phyloP scores from a whole-genome alignment of 2,797 vertebrate genomes.

The Oophaga sylvatica region DNA sequence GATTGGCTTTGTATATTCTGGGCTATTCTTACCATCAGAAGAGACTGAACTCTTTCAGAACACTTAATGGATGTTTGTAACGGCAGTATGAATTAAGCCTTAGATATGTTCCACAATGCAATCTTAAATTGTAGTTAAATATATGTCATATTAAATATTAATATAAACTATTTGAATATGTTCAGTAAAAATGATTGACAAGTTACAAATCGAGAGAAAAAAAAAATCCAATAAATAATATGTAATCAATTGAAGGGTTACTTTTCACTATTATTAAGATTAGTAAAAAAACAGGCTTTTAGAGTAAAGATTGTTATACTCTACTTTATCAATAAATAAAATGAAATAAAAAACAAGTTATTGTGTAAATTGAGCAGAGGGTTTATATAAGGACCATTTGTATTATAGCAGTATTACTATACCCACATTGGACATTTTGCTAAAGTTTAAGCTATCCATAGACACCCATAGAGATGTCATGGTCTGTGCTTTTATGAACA shows the following conservation, averaged over 20 bases:
- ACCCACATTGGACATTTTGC: constrained; percentile 28
- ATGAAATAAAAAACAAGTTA: neutral
- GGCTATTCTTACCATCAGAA: too few relatives aligned
- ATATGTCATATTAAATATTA: too few relatives aligned
- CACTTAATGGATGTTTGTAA: too few relatives aligned
- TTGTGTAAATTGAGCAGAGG: constrained; percentile 23
- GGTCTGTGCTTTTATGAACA: constrained; percentile 45
- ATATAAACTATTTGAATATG: too few relatives aligned
- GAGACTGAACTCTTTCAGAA: too few relatives aligned
- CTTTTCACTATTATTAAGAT: neutral
- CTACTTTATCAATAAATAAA: neutral
- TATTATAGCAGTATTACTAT: constrained; percentile 34
- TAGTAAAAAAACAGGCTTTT: neutral
- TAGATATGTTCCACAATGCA: too few relatives aligned
- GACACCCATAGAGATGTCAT: constrained; percentile 51
- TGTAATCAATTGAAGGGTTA: neutral
- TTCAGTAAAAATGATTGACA: neutral
- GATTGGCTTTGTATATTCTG: too few relatives aligned
- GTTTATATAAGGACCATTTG: constrained; percentile 18
- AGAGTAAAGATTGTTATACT: neutral
- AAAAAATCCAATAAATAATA: neutral
- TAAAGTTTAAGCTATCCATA: constrained; percentile 42
- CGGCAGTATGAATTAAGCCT: too few relatives aligned
- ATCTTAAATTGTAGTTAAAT: too few relatives aligned
- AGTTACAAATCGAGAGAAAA: neutral